Conservation (phyloP, 2,113 vertebrate species). For the Atlantisia rogersi region DNA sequence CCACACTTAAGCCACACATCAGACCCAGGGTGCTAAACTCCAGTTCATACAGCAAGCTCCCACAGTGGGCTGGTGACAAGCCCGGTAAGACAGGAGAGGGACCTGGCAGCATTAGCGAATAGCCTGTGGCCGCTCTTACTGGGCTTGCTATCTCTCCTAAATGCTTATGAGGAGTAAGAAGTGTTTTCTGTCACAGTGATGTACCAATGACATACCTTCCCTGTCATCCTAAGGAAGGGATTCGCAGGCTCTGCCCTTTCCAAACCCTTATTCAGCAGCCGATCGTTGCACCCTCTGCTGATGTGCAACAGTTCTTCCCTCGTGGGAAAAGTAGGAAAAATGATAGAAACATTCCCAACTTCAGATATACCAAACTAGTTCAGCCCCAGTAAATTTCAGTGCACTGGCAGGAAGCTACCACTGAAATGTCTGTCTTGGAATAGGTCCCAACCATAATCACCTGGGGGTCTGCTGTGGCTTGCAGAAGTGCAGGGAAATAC, state of each 20-base stretch:
- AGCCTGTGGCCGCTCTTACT: neutral
- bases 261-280: neutral
- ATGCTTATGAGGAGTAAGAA: neutral
- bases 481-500: neutral
- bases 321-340: neutral
- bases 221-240: neutral
- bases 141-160: neutral
- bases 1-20: rapidly evolving
- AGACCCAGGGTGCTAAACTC: neutral
- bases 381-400: neutral
- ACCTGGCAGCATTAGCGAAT: neutral
- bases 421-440: neutral
- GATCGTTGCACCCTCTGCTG: neutral
- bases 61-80: neutral
- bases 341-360: neutral
- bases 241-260: neutral
- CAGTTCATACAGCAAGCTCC: neutral
- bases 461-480: neutral
- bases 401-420: neutral
- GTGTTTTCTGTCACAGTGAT: neutral
- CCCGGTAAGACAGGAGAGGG: neutral
- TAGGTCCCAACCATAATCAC: neutral
- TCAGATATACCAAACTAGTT: neutral
- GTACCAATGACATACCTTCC: neutral
- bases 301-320: rapidly evolving